Percentiles rank a stretch among this genome's conserved stretches.
These are phyloP conservation scores for Hephaestus fuliginosus DNA, from an alignment of 2,797 vertebrate species.

Conservation along the genomic window DNA sequence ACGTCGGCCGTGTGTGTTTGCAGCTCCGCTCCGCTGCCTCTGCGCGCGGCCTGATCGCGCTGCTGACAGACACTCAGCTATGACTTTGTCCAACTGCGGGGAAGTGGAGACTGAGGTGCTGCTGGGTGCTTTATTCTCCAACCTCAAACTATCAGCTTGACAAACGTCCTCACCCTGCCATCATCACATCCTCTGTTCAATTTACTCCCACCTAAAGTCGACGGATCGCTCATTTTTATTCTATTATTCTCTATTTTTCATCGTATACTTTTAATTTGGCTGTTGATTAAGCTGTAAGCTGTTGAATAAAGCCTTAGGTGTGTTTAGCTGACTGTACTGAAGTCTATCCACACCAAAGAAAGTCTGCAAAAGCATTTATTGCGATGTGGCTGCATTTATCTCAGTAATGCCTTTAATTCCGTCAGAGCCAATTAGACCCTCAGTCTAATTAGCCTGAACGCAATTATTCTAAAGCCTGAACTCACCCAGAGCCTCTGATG, in stretches of 20 bases:
- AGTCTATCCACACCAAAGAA: not conserved
- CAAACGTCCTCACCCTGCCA: slow-evolving; percentile 6
- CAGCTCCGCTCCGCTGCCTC: slow-evolving; percentile 45
- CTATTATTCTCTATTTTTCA: not conserved
- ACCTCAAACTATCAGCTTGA: slow-evolving; percentile 25
- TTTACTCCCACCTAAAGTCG: slow-evolving; percentile 13
- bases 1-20: slow-evolving; percentile 7
- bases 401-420: slow-evolving; percentile 33
- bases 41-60: slow-evolving; percentile 25
- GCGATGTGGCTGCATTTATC: slow-evolving; percentile 21
- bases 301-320: not conserved
- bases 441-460: slow-evolving; percentile 39
- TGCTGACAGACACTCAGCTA: slow-evolving; percentile 53
- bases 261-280: not conserved
- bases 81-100: slow-evolving; percentile 37
- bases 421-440: slow-evolving; percentile 47
- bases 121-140: slow-evolving; percentile 28
- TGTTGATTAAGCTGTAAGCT: not conserved
- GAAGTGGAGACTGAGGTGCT: slow-evolving; percentile 20
- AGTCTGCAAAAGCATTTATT: not conserved
- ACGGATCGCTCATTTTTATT: not conserved
- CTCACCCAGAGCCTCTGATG: not conserved
- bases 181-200: slow-evolving; percentile 14
- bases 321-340: not conserved
- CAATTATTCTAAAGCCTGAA: slow-evolving; percentile 17